Evolutionary conservation across 23 tunicate species (phyloP).

Genomic region (Phallusia fumigata): DNA sequence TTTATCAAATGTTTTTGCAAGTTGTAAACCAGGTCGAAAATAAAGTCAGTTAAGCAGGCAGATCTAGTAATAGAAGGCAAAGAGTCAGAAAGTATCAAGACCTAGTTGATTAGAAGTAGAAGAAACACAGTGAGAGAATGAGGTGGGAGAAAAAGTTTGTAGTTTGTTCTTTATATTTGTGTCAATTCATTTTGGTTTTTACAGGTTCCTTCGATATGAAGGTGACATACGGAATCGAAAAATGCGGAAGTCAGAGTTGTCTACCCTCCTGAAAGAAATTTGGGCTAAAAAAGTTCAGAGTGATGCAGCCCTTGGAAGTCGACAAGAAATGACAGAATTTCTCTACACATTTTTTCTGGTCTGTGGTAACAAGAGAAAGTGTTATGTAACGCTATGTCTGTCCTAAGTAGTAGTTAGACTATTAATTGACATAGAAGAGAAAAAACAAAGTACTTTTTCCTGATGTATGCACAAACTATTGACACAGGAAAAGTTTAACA

Average conservation of each 20-base stretch:
- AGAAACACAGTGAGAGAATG: too few species aligned
- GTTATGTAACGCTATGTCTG: too few species aligned
- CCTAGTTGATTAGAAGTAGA: too few species aligned
- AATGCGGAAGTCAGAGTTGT: slow-evolving; percentile 66
- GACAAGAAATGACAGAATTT: slow-evolving; percentile 79
- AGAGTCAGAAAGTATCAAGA: too few species aligned
- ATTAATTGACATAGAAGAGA: too few species aligned
- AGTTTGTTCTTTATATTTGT: not conserved
- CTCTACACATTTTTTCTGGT: slow-evolving; percentile 75
- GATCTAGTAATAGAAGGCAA: not conserved
- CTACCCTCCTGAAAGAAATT: slow-evolving; percentile 71
- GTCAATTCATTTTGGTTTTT: not conserved
- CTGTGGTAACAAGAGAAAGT: not conserved
- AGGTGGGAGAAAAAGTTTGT: too few species aligned
- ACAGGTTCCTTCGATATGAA: slow-evolving; percentile 63
- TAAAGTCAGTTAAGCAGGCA: slow-evolving; percentile 15
- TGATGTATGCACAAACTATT: not conserved
- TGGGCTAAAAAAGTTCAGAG: slow-evolving; percentile 78
- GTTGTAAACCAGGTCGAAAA: not conserved
- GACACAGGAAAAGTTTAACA: slow-evolving; percentile 52
- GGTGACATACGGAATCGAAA: slow-evolving; percentile 66
- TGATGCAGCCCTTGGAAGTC: slow-evolving; percentile 62
- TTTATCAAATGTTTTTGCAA: not conserved
- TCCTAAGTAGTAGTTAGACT: too few species aligned
- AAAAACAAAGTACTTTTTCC: not conserved